Percentiles rank a stretch among this genome's conserved stretches.
Evolutionary conservation across 2,113 vertebrate species (phyloP).

Genomic region (Sitta europaea): DNA sequence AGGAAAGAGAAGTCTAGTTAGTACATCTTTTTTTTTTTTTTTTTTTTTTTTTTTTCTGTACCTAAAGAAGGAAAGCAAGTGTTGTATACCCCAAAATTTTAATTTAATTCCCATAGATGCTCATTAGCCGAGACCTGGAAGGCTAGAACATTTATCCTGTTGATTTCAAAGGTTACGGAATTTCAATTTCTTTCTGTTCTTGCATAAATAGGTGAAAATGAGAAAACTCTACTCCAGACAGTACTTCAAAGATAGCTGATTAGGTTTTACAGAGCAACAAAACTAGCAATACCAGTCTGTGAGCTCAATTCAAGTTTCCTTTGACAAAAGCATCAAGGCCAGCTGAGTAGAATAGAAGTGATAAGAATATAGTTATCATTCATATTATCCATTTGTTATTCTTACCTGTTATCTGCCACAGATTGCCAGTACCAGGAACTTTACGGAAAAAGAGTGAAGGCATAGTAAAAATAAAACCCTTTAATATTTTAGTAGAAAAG

Average conservation of each 20-base stretch:
- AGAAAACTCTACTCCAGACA: neutral
- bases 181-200: neutral
- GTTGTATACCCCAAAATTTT: neutral
- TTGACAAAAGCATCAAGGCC: neutral
- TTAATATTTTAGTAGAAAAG: neutral
- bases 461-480: neutral
- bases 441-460: neutral
- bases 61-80: neutral
- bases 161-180: neutral
- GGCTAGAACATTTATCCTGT: neutral
- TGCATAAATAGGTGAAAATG: neutral
- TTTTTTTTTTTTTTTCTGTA: neutral
- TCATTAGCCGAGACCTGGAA: neutral
- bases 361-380: neutral
- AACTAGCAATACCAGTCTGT: neutral
- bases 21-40: neutral
- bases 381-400: neutral
- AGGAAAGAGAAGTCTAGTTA: neutral
- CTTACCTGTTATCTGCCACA: neutral
- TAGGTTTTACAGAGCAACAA: neutral
- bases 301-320: neutral
- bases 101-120: neutral
- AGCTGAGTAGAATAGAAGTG: neutral
- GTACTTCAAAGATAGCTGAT: neutral
- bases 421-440: neutral